These are phyloP conservation scores for Clarias magur DNA, from an alignment of 2,113 vertebrate genomes.

Conservation along the genomic window DNA sequence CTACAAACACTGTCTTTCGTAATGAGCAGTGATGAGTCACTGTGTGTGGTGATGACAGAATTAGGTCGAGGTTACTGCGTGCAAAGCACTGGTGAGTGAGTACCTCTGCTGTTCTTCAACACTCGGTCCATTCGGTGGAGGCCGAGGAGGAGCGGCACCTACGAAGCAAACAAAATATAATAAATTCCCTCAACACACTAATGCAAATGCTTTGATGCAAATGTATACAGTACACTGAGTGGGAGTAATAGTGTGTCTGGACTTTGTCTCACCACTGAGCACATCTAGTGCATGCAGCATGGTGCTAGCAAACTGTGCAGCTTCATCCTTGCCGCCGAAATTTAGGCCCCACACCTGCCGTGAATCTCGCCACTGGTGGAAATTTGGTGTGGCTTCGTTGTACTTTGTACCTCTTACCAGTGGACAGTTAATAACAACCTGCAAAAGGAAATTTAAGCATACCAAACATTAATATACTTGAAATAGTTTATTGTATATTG, in stretches of 20 bases:
- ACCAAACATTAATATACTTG: not conserved
- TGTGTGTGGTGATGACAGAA: not conserved
- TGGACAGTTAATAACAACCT: slow-evolving; percentile 93
- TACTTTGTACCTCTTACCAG: slow-evolving; percentile 85
- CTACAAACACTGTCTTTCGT: not conserved
- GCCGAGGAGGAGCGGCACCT: slow-evolving; percentile 59
- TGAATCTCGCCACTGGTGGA: slow-evolving; percentile 90
- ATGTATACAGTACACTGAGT: not conserved
- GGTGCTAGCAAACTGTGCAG: slow-evolving; percentile 75
- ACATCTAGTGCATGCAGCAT: slow-evolving; percentile 74
- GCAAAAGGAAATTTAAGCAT: not conserved
- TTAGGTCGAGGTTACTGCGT: not conserved
- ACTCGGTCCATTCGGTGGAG: slow-evolving; percentile 79
- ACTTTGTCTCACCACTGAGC: slow-evolving; percentile 53
- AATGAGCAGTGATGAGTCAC: not conserved
- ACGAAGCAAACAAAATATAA: not conserved
- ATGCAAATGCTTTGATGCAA: not conserved
- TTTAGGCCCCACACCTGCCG: slow-evolving; percentile 93
- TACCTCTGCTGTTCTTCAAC: slow-evolving; percentile 84
- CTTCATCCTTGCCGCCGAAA: slow-evolving; percentile 87
- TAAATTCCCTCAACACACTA: not conserved
- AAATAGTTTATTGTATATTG: not conserved
- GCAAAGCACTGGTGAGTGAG: not conserved
- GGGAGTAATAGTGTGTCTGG: not conserved
- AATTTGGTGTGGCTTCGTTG: slow-evolving; percentile 89